Percentiles rank a stretch among this genome's conserved stretches.
These are phyloP conservation scores for Aurelia coerulea DNA, from an alignment of 30 jellyfish, hydroid and myxozoan species.

Conservation along the genomic window DNA sequence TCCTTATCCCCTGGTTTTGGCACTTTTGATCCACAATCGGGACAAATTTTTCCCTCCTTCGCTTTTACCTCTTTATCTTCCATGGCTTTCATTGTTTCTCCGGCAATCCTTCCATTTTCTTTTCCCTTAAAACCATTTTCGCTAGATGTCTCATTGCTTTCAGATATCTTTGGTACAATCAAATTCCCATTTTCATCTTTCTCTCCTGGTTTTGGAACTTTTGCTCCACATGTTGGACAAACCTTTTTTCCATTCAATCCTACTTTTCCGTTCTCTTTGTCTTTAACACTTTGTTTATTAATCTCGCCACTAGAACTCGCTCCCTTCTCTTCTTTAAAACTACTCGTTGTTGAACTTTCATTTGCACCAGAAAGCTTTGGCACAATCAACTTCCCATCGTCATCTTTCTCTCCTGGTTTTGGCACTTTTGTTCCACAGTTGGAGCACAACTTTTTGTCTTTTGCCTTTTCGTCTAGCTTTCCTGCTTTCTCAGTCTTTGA, in stretches of 20 bases:
- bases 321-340: not conserved
- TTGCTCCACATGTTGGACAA: conserved; percentile 9
- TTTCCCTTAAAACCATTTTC: conserved; percentile 3
- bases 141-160: conserved; percentile 8
- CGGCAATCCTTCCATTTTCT: not conserved
- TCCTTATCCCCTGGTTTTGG: conserved; percentile 47
- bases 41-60: conserved; percentile 10
- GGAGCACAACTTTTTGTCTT: not conserved
- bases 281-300: not conserved
- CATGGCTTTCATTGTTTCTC: not conserved
- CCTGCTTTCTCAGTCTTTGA: not conserved
- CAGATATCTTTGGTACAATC: conserved; percentile 36
- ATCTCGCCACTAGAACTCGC: not conserved
- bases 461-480: not conserved
- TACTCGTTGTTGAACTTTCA: not conserved
- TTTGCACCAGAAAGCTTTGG: conserved; percentile 30
- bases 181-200: conserved; percentile 26
- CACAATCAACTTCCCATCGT: not conserved
- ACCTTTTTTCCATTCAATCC: not conserved
- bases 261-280: not conserved
- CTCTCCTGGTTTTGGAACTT: conserved; percentile 44
- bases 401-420: conserved; percentile 21
- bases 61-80: not conserved
- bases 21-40: conserved; percentile 15
- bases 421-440: conserved; percentile 34